Evolutionary conservation across 2,888 invertebrate genomes (phyloP), one percentile per base, ranked within the genome.

Genomic region (Smittia aterrima): DNA sequence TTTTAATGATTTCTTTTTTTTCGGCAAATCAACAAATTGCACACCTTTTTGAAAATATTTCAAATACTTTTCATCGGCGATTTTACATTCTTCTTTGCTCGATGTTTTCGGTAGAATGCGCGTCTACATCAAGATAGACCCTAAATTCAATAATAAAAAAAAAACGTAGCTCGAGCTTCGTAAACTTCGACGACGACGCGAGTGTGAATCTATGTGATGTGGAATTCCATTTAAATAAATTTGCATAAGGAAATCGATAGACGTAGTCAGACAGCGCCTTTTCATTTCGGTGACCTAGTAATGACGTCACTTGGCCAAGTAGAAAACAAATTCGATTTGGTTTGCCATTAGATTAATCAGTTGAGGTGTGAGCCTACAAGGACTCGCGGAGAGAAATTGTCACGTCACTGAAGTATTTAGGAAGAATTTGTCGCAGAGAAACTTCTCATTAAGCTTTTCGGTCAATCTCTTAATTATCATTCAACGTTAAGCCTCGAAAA

Each of bases 1-100:
- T 32, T n/a, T 70, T 25, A 70, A 70, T 54, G 22, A 53, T 62
- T 58, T 62, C 32, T 40, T 62, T 72, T 22, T 62, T 54, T 71
- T 72, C 24, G 72, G 62, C 32, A 72, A 72, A 54, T 72, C 72
- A 72, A 72, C 72, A 72, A 72, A 72, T 62, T 70, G 70, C 47
- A 70, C 70, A 70, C 70, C 70, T 25, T 70, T 70, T 27, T n/a
- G n/a, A n/a, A 18, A 70, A 54, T 70, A 53, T 68, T 66, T 58
- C 18, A 18, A 67, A 67, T 67, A 27, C 41, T 40, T 67, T 64
- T 22, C 24, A 27, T 64, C 27, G 25, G n/a, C n/a, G n/a, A n/a
- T n/a, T n/a, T n/a, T n/a, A n/a, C n/a, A n/a, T 20, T 24, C 58
- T 58, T 22, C 58, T 20, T 24, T 4, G 11, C 22, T 47, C 24